Evolutionary conservation across 1,140 invertebrate species (phyloP), one percentile per base, ranked within the genome.

Genomic region (Oedothorax gibbosus): DNA sequence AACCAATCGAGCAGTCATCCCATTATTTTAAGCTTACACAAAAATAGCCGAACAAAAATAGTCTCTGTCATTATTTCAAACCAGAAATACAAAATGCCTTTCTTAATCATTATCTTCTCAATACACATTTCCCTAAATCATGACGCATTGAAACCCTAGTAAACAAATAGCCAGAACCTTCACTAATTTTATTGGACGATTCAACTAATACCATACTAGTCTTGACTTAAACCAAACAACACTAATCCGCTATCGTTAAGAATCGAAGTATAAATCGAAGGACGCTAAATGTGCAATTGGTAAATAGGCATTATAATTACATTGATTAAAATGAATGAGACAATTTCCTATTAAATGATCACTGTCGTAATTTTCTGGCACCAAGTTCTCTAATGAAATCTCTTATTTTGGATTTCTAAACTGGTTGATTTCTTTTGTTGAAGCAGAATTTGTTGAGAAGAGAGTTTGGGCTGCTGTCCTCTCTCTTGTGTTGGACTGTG

Each of bases 41-140:
- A 75, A 75, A 75, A 75, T 75, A 75, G 72, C 18, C 15, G 53
- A 75, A 75, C 72, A 75, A 75, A 75, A 75, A 75, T 75, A 75
- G 53, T 56, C 35, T 75, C 56, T 60, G 56, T 57, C 53, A 73
- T 73, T 60, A 75, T 60, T 21, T 60, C 20, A 75, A 75, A 75
- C 60, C 60, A 75, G 72, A 75, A 62, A 56, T 57, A 56, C 53
- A 75, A 75, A 75, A 75, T 75, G 53, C 53, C 72, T 21, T 21
- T 18, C 35, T 75, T 14, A 60, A 21, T 75, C 20, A 21, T 18
- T 15, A 18, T 51, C 21, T 18, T 71, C 15, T 51, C 20, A 71
- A n/a, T 53, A 49, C n/a, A 18, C 54, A 21, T 53, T 3, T 51
- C 7, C 8, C 20, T 18, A n/a, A 18, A 9, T 53, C 15, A n/a